Percentiles rank a stretch among this genome's conserved stretches.
Evolutionary conservation across 2,888 invertebrate genomes (phyloP).

Genomic region (Drosophila subsilvestris): DNA sequence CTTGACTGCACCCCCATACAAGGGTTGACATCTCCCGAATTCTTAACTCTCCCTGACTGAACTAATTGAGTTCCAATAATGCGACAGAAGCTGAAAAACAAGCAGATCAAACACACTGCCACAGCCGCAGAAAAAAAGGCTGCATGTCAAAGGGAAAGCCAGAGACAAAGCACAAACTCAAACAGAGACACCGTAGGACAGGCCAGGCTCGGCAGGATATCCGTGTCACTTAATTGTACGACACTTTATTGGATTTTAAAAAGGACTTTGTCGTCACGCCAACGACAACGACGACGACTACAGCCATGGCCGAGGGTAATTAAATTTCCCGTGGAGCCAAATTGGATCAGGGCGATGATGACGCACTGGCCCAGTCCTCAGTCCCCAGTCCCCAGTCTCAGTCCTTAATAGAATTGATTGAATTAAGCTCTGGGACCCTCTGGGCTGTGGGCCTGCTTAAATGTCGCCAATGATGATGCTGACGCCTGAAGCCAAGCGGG

Average conservation of each 20-base stretch:
- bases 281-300: conserved; percentile 26
- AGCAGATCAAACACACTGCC: conserved; percentile 30
- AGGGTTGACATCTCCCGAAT: not conserved
- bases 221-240: conserved; percentile 77
- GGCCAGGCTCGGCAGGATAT: conserved; percentile 64
- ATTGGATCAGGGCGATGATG: conserved; percentile 39
- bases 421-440: conserved; percentile 62
- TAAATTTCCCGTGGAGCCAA: conserved; percentile 75
- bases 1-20: not conserved
- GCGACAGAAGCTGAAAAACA: conserved; percentile 40
- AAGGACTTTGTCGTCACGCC: conserved; percentile 54
- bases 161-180: conserved; percentile 22
- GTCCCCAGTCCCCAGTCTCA: conserved; percentile 3
- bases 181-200: conserved; percentile 18
- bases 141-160: conserved; percentile 5
- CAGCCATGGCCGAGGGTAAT: conserved; percentile 58
- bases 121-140: not conserved
- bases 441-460: conserved; percentile 50
- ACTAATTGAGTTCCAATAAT: conserved; percentile 66
- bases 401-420: conserved; percentile 70
- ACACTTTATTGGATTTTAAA: conserved; percentile 81
- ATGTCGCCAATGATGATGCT: conserved; percentile 67
- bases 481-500: conserved; percentile 58
- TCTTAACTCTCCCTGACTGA: conserved; percentile 60
- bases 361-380: conserved; percentile 60